Evolutionary conservation across 2,797 vertebrate species (phyloP).

Genomic region (Scyliorhinus canicula): DNA sequence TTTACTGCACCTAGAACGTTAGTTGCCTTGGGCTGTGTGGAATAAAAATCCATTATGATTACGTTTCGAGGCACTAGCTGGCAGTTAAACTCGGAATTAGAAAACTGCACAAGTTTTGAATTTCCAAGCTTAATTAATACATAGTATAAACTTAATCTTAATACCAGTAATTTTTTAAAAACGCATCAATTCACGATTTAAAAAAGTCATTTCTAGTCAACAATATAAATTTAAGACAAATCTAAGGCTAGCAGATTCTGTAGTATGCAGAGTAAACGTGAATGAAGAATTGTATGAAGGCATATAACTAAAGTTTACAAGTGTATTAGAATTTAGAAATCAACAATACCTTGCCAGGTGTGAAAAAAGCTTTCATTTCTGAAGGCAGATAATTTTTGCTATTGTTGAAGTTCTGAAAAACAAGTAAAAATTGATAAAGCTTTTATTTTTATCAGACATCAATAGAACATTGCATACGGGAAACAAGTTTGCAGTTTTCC

Average conservation of each 20-base stretch:
- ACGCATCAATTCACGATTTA: too few species aligned
- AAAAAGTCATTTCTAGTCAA: neutral
- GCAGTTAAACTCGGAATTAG: slow-evolving; percentile 23
- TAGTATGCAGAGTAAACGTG: neutral
- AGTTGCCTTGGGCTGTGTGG: slow-evolving; percentile 85
- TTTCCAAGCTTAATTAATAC: slow-evolving; percentile 46
- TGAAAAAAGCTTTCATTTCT: slow-evolving; percentile 96
- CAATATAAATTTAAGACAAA: neutral
- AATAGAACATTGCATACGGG: neutral
- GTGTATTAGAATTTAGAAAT: neutral
- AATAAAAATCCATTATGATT: slow-evolving; percentile 51
- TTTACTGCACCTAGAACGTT: slow-evolving; percentile 95
- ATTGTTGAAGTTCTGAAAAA: slow-evolving; percentile 91
- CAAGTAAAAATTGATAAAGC: slow-evolving; percentile 39
- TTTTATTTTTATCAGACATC: slow-evolving; percentile 38
- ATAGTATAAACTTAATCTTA: slow-evolving; percentile 11
- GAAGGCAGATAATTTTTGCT: slow-evolving; percentile 95
- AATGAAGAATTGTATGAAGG: neutral
- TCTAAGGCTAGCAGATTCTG: neutral
- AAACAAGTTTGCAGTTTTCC: neutral
- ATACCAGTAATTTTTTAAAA: neutral
- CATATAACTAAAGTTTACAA: neutral
- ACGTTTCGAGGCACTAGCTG: slow-evolving; percentile 35
- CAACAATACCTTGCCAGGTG: slow-evolving; percentile 83
- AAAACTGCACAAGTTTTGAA: slow-evolving; percentile 28